Evolutionary conservation across 1,140 invertebrate genomes (phyloP).

Genomic region (Hyposmocoma kahamanoa): DNA sequence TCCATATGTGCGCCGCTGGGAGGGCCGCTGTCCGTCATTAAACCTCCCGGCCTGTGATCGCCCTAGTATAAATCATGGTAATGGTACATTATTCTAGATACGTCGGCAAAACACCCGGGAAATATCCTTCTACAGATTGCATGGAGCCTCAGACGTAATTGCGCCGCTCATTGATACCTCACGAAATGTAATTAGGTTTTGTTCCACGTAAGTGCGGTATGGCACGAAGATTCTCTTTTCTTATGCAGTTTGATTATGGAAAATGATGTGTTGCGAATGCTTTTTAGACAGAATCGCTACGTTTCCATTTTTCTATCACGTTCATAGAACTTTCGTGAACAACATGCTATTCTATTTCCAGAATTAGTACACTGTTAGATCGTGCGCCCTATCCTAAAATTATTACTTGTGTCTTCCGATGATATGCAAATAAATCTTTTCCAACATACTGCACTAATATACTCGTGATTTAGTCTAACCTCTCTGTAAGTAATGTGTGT

Average conservation of each 20-base stretch:
- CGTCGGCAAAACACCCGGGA: slow-evolving; percentile 57
- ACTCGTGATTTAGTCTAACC: slow-evolving; percentile 1
- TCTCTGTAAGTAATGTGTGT: not conserved
- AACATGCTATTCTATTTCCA: too few relatives aligned
- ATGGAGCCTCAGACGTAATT: slow-evolving; percentile 56
- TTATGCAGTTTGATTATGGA: slow-evolving; percentile 38
- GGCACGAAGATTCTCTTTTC: slow-evolving; percentile 30
- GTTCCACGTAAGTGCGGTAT: slow-evolving; percentile 44
- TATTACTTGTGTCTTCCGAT: too few relatives aligned
- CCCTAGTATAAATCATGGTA: slow-evolving; percentile 65
- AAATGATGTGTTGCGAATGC: slow-evolving; percentile 32
- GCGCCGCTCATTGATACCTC: slow-evolving; percentile 61
- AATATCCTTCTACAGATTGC: slow-evolving; percentile 52
- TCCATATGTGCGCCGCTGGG: slow-evolving; percentile 49
- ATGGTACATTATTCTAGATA: slow-evolving; percentile 66
- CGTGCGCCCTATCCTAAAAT: too few relatives aligned
- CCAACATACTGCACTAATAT: too few relatives aligned
- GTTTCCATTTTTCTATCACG: slow-evolving; percentile 3
- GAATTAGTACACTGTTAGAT: too few relatives aligned
- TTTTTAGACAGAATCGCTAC: slow-evolving; percentile 6
- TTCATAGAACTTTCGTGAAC: too few relatives aligned
- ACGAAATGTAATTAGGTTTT: slow-evolving; percentile 62
- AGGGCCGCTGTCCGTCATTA: slow-evolving; percentile 51
- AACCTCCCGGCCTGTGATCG: slow-evolving; percentile 45
- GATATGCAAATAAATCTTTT: slow-evolving; percentile 4